Percentiles rank a stretch among this genome's conserved stretches.
These are phyloP conservation scores for Pseudoatta argentina DNA, from an alignment of 1,140 invertebrate species.

Conservation along the genomic window DNA sequence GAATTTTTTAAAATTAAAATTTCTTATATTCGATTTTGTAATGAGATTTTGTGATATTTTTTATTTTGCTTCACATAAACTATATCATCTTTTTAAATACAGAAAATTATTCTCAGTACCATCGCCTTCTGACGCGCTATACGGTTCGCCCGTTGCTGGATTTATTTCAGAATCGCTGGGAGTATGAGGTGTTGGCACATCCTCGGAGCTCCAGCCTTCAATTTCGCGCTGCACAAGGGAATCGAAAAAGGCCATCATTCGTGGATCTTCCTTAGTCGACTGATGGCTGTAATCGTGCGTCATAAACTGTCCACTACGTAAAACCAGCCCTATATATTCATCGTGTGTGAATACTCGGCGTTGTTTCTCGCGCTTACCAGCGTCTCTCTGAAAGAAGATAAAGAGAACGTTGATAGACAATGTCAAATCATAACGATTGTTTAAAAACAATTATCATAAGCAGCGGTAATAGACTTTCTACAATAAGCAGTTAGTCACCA, in stretches of 20 bases:
- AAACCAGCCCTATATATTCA: conserved; percentile 94
- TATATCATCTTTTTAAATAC: not conserved
- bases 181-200: conserved; percentile 77
- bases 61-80: not conserved
- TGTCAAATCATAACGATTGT: not conserved
- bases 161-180: conserved; percentile 81
- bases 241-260: conserved; percentile 99
- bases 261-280: conserved; percentile 95
- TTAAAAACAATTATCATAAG: not conserved
- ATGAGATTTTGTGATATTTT: not conserved
- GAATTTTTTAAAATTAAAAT: conserved; percentile 11
- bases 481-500: too few species aligned
- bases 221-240: conserved; percentile 96
- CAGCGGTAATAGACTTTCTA: conserved; percentile 4
- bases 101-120: conserved; percentile 66
- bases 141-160: conserved; percentile 69
- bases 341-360: conserved; percentile 94
- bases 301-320: conserved; percentile 92
- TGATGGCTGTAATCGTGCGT: conserved; percentile 93
- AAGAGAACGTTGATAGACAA: conserved; percentile 22
- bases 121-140: conserved; percentile 81
- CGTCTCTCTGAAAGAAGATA: conserved; percentile 77
- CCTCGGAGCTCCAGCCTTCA: conserved; percentile 89
- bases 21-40: not conserved
- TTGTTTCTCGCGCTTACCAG: conserved; percentile 88